Conservation (phyloP, 2,113 vertebrate genomes). For the Hydropotes inermis region DNA sequence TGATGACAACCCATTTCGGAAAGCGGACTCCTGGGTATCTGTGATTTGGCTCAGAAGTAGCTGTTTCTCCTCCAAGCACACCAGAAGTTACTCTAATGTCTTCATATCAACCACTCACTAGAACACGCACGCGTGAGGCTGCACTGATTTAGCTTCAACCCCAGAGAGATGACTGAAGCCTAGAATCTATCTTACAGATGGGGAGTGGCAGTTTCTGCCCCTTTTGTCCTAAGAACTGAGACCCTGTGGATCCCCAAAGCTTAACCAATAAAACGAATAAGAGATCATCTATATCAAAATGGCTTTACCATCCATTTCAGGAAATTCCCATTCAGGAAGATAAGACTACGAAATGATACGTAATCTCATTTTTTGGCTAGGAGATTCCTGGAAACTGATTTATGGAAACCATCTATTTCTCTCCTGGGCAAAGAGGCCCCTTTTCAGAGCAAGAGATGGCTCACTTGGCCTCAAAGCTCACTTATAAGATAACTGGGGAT, state of each 20-base stretch:
- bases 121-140: fast-evolving
- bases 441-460: background rate
- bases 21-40: fast-evolving
- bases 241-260: background rate
- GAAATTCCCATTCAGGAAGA: background rate
- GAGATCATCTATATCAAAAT: too few relatives aligned
- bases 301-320: background rate
- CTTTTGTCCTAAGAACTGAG: background rate
- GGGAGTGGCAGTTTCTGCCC: background rate
- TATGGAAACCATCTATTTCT: background rate
- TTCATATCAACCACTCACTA: background rate
- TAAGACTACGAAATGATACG: fast-evolving
- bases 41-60: background rate
- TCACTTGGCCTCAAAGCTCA: background rate
- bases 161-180: fast-evolving
- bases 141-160: background rate
- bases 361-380: background rate
- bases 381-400: background rate
- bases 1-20: background rate
- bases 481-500: fast-evolving
- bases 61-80: background rate
- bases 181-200: fast-evolving
- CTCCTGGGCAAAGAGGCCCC: background rate
- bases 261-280: background rate
- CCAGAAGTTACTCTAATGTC: background rate